Conservation (phyloP, 1,140 invertebrate genomes). For the Ganaspis sp. region DNA sequence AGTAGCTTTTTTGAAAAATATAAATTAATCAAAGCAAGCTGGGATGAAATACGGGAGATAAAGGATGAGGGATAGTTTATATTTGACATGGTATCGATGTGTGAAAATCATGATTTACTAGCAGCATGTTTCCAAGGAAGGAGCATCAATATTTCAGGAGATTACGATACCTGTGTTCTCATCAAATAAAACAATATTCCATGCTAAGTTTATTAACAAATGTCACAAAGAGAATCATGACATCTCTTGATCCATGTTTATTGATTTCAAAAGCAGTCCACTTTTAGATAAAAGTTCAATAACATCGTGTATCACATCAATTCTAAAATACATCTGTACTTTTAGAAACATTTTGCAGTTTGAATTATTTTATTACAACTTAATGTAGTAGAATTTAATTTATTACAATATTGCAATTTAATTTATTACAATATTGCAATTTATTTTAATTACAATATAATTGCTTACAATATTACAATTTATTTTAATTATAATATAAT, state of each 20-base stretch:
- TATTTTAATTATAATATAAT: too few species aligned
- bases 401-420: too few species aligned
- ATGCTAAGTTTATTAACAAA: conserved; percentile 14
- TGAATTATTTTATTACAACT: too few species aligned
- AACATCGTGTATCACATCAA: not conserved
- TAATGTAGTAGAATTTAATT: too few species aligned
- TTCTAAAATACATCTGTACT: too few species aligned
- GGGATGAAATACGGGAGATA: not conserved
- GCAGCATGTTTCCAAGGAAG: not conserved
- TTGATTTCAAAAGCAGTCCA: not conserved
- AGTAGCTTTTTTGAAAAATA: not conserved
- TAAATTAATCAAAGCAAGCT: conserved; percentile 1
- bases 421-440: too few species aligned
- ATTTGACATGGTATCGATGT: not conserved
- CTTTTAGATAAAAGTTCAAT: not conserved
- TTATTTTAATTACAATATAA: too few species aligned
- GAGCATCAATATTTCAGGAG: conserved; percentile 9
- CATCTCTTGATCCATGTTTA: not conserved
- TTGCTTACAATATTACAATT: too few species aligned
- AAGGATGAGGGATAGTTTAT: not conserved
- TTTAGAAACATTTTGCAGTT: too few species aligned
- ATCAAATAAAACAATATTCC: not conserved
- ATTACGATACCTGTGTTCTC: conserved; percentile 5
- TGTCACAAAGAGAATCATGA: not conserved
- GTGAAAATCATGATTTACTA: conserved; percentile 10